Conservation (phyloP, 2,113 vertebrate species). For the Pseudorhombus dupliciocellatus region DNA sequence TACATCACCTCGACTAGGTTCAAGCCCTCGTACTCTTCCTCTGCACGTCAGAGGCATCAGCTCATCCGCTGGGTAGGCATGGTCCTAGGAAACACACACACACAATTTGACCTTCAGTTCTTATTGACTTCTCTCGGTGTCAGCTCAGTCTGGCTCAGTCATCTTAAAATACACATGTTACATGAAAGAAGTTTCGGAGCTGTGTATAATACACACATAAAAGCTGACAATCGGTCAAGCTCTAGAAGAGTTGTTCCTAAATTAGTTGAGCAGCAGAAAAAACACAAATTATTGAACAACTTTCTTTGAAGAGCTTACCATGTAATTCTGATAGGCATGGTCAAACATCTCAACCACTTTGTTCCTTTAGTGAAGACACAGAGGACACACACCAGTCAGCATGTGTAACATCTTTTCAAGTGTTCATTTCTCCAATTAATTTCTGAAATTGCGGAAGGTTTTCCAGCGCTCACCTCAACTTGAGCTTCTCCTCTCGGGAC, state of each 20-base stretch:
- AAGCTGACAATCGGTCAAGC: too few relatives aligned
- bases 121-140: neutral
- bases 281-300: neutral
- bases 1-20: slow-evolving; percentile 95
- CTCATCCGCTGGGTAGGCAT: slow-evolving; percentile 98
- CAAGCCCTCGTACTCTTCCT: slow-evolving; percentile 93
- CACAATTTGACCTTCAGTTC: neutral
- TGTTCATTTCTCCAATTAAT: neutral
- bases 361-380: slow-evolving; percentile 80
- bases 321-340: slow-evolving; percentile 98
- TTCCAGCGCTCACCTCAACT: slow-evolving; percentile 72
- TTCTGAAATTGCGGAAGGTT: neutral
- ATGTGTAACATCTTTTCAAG: neutral
- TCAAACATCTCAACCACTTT: slow-evolving; percentile 99
- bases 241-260: too few relatives aligned
- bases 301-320: slow-evolving; percentile 84
- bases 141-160: neutral
- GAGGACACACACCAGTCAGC: neutral
- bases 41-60: slow-evolving; percentile 98
- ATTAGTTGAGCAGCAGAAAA: neutral
- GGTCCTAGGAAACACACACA: slow-evolving; percentile 83
- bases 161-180: neutral
- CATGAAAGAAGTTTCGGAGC: neutral
- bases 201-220: too few relatives aligned
- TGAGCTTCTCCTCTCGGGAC: slow-evolving; percentile 78